A percentile compares a stretch with the other conserved stretches of the same genome.
phyloP scores from a whole-genome alignment of 2,113 vertebrate genomes.

The Recurvirostra avosetta region DNA sequence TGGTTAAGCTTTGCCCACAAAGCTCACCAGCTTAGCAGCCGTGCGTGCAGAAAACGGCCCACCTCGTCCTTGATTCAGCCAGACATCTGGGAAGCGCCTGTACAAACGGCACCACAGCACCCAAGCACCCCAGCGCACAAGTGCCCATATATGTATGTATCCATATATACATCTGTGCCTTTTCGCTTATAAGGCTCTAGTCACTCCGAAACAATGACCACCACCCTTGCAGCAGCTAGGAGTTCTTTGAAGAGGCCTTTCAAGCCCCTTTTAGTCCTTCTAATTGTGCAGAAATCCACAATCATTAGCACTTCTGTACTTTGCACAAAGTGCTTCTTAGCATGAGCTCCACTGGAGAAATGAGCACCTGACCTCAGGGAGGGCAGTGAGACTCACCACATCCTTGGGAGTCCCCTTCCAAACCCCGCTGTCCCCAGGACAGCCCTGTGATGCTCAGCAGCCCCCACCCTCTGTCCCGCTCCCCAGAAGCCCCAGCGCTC shows the following conservation, averaged over 20 bases:
- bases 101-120: background rate
- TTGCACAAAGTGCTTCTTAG: background rate
- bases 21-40: background rate
- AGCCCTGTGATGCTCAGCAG: background rate
- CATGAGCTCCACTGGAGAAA: background rate
- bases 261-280: background rate
- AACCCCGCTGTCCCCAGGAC: background rate
- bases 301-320: background rate
- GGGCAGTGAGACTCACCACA: background rate
- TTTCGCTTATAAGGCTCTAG: background rate
- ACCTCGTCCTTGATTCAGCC: background rate
- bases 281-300: background rate
- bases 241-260: background rate
- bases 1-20: background rate
- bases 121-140: background rate
- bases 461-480: background rate
- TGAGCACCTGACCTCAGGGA: background rate
- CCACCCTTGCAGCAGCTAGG: background rate
- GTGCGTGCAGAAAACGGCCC: background rate
- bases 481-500: background rate
- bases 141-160: fast-evolving
- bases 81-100: background rate
- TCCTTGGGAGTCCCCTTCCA: too few species aligned
- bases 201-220: background rate
- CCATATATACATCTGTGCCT: too few species aligned